Conservation (phyloP, 1,140 invertebrate genomes). For the Procambarus clarkii region DNA sequence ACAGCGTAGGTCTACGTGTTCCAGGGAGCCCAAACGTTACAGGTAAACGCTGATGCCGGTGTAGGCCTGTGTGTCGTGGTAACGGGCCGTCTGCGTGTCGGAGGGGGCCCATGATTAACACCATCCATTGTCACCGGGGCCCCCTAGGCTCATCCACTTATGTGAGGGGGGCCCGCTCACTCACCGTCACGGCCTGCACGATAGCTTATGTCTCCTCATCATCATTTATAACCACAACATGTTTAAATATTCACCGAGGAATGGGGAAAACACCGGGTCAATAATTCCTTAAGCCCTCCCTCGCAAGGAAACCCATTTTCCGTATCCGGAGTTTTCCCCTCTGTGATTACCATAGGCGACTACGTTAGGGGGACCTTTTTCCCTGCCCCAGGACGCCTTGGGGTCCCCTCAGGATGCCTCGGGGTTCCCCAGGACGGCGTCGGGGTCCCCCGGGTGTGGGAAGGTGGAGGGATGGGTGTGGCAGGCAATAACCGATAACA, state of each 20-base stretch:
- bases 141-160: conserved; percentile 6
- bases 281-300: not conserved
- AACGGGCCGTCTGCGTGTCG: not conserved
- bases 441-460: not conserved
- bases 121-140: not conserved
- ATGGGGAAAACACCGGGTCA: not conserved
- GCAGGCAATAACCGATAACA: not conserved
- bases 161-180: not conserved
- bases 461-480: not conserved
- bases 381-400: no score
- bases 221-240: conserved; percentile 18
- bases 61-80: not conserved
- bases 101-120: not conserved
- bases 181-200: not conserved
- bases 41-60: no score
- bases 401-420: no score
- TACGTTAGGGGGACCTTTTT: not conserved
- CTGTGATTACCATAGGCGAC: not conserved
- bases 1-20: not conserved
- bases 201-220: conserved; percentile 14
- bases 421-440: no score
- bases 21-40: no score
- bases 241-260: conserved; percentile 5
- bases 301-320: conserved; percentile 11
- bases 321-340: not conserved